A percentile compares a stretch with the other conserved stretches of the same genome.
These are phyloP conservation scores for Paralichthys olivaceus DNA, from an alignment of 2,113 vertebrate genomes.

Conservation along the genomic window DNA sequence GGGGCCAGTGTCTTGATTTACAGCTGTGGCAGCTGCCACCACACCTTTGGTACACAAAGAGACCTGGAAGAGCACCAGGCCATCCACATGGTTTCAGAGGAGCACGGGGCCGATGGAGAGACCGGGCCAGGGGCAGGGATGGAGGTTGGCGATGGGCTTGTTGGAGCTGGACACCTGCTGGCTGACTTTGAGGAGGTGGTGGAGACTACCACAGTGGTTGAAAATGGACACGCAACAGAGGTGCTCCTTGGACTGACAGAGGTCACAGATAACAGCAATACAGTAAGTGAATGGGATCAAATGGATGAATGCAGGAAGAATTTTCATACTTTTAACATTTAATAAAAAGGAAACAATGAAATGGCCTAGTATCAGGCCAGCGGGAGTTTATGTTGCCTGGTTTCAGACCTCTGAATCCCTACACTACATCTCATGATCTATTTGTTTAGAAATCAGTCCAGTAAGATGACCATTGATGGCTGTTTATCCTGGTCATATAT, in stretches of 20 bases:
- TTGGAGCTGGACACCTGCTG: slow-evolving; percentile 82
- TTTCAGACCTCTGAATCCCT: slow-evolving; percentile 7
- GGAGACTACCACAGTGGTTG: slow-evolving; percentile 82
- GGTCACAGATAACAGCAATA: slow-evolving; percentile 56
- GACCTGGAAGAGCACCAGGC: slow-evolving; percentile 86
- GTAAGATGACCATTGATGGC: neutral
- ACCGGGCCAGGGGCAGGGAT: slow-evolving; percentile 58
- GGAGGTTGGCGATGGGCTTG: slow-evolving; percentile 78
- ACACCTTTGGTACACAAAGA: slow-evolving; percentile 83
- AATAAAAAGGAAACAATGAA: neutral
- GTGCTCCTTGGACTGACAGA: slow-evolving; percentile 78
- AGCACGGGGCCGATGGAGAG: slow-evolving; percentile 44
- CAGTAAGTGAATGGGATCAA: slow-evolving; percentile 55
- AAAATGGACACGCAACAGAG: slow-evolving; percentile 77
- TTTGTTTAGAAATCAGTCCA: no score
- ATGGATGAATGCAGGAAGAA: neutral
- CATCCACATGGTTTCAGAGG: slow-evolving; percentile 70
- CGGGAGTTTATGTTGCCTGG: neutral
- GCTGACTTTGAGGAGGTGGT: slow-evolving; percentile 87
- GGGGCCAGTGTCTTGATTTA: slow-evolving; percentile 81
- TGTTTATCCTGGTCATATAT: no score
- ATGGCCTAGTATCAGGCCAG: neutral
- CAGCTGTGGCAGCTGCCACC: slow-evolving; percentile 84
- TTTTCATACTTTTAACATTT: no score
- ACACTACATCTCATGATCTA: no score